A percentile compares a stretch with the other conserved stretches of the same genome.
phyloP scores from a whole-genome alignment of 2,113 vertebrate species.

The Protomyctophum bolini region DNA sequence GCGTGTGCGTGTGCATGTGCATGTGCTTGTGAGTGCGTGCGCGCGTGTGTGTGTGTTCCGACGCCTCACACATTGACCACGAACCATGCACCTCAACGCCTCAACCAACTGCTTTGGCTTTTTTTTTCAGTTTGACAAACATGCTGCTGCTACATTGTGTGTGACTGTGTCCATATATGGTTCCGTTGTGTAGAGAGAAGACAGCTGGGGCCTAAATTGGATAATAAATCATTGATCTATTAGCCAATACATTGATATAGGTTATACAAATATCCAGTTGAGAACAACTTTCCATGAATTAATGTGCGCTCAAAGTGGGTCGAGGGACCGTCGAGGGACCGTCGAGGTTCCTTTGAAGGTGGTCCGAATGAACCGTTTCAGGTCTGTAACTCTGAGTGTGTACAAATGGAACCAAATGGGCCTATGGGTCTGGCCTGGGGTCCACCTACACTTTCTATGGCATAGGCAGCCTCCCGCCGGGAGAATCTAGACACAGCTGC shows the following conservation, averaged over 20 bases:
- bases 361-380: too few species aligned
- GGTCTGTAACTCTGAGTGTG: too few species aligned
- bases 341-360: too few species aligned
- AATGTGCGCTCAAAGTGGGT: neutral
- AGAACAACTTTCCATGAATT: constrained; percentile 25
- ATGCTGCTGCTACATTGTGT: constrained; percentile 46
- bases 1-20: constrained; percentile 68
- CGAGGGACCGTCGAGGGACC: too few species aligned
- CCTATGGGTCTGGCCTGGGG: too few species aligned
- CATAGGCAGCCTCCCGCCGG: too few species aligned
- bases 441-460: too few species aligned
- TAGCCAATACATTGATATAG: constrained; percentile 36
- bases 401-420: too few species aligned
- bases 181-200: constrained; percentile 40
- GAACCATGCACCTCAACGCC: constrained; percentile 10
- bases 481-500: too few species aligned
- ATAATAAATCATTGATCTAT: constrained; percentile 59
- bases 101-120: neutral
- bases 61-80: constrained; percentile 53
- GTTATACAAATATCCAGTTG: too few species aligned
- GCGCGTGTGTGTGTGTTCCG: constrained; percentile 63
- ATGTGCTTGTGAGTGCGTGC: too few species aligned
- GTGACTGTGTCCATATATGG: constrained; percentile 34
- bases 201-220: constrained; percentile 62
- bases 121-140: constrained; percentile 53